Base-by-base conservation (phyloP, 2,113 vertebrate species). In the Maccullochella peelii region DNA sequence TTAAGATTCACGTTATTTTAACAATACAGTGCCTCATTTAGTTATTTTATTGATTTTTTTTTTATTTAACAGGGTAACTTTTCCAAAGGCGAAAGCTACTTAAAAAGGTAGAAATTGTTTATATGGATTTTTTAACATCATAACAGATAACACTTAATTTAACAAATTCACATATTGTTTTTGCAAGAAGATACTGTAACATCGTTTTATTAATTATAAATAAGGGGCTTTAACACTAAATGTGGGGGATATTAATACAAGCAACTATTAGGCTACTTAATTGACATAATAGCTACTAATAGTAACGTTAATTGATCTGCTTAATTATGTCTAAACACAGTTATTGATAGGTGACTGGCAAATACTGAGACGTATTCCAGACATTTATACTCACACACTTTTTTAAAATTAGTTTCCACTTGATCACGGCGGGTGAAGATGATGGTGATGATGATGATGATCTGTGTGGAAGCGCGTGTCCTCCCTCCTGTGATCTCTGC, bases 261-360 rank as follows among this genome's bases (percentile, higher is more conserved):
- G 62, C 52, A 57, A 7, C 1, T 20, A 38, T n/a, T n/a, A n/a
- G n/a, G n/a, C 2, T 54, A 15, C 7, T n/a, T 47, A 16, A 72
- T 7, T 75, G 38, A 0, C 33, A 23, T n/a, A 27, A 65, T 3
- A 30, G 2, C 1, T 40, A 23, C 21, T 65, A 18, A 76, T 3
- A 8, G 20, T 38, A 70, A 90, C 91, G 16, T 58, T 55, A 47
- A 63, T 65, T 94, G 87, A 93, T 42, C 14, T 52, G 21, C 5
- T 65, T 40, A 3, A 55, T 68, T 71, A 8, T 27, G 36, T 0
- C 5, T 49, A 38, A 55, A 30, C n/a, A 15, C 8, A 40, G 18
- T 23, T 40, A 40, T 55, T 78, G 0, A 36, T 30, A 10, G 1
- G 8, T 61, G 33, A 33, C 2, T 25, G 25, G n/a, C n/a, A 25